A percentile compares a stretch with the other conserved stretches of the same genome.
phyloP scores from a whole-genome alignment of 2,797 vertebrate species.

The Tiaroga cobitis region DNA sequence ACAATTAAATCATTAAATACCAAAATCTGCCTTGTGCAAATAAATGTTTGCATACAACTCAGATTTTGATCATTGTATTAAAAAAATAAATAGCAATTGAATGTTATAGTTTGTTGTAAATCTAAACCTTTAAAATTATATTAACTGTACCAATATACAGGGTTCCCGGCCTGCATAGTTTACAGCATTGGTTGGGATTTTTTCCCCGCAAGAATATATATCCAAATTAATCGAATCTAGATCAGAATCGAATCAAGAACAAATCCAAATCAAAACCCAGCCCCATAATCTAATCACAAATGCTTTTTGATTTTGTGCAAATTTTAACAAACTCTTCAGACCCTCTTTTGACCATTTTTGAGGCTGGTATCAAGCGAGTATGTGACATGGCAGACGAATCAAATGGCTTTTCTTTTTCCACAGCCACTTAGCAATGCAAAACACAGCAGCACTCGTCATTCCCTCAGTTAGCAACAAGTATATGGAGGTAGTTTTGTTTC shows the following conservation, averaged over 20 bases:
- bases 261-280: neutral
- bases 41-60: neutral
- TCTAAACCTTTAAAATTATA: neutral
- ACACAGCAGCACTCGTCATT: neutral
- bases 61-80: too few species aligned
- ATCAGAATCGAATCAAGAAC: neutral
- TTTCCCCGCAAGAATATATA: neutral
- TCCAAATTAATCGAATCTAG: neutral
- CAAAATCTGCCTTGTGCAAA: neutral
- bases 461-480: neutral
- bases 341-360: neutral
- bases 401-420: neutral
- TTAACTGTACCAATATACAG: neutral
- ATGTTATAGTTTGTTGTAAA: neutral
- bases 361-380: neutral
- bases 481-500: too few species aligned
- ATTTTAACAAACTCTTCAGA: neutral
- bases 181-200: too few species aligned
- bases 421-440: neutral
- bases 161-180: neutral
- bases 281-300: neutral
- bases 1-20: neutral
- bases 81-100: neutral
- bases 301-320: neutral
- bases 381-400: neutral